Conservation (phyloP, 2,888 invertebrate species). For the Philereme transversata region DNA sequence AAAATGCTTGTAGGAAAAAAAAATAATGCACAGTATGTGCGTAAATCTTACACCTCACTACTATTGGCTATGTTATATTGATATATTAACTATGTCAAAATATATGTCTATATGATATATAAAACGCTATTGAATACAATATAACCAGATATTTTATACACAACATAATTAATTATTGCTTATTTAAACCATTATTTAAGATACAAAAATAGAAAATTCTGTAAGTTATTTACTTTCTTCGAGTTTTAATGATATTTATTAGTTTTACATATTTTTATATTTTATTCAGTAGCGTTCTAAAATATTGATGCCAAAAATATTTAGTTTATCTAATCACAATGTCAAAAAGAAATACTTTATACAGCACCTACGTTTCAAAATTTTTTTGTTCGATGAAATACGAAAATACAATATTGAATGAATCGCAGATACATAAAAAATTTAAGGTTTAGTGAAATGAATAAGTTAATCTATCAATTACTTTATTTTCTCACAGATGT, state of each 20-base stretch:
- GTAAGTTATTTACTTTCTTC: constrained; percentile 5
- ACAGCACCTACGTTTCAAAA: constrained; percentile 62
- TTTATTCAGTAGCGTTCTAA: constrained; percentile 34
- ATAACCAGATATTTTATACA: constrained; percentile 27
- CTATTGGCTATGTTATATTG: constrained; percentile 32
- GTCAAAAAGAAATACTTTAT: constrained; percentile 35
- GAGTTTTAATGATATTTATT: constrained; percentile 10
- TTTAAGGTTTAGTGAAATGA: constrained; percentile 13
- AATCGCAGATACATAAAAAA: constrained; percentile 18
- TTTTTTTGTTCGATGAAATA: constrained; percentile 59
- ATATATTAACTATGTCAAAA: constrained; percentile 35
- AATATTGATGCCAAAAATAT: constrained; percentile 34
- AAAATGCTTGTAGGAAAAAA: constrained; percentile 58
- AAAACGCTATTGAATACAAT: constrained; percentile 32
- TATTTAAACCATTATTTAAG: constrained; percentile 10
- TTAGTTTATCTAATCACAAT: constrained; percentile 31
- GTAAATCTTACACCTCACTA: constrained; percentile 37
- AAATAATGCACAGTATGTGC: constrained; percentile 60
- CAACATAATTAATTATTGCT: constrained; percentile 18
- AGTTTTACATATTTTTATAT: constrained; percentile 21
- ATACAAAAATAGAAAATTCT: constrained; percentile 34
- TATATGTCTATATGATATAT: constrained; percentile 24
- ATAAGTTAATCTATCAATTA: constrained; percentile 23
- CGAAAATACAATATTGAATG: constrained; percentile 43
- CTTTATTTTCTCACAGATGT: constrained; percentile 23